phyloP scores from a whole-genome alignment of 2,888 invertebrate genomes.

The Chloroclysta siterata region DNA sequence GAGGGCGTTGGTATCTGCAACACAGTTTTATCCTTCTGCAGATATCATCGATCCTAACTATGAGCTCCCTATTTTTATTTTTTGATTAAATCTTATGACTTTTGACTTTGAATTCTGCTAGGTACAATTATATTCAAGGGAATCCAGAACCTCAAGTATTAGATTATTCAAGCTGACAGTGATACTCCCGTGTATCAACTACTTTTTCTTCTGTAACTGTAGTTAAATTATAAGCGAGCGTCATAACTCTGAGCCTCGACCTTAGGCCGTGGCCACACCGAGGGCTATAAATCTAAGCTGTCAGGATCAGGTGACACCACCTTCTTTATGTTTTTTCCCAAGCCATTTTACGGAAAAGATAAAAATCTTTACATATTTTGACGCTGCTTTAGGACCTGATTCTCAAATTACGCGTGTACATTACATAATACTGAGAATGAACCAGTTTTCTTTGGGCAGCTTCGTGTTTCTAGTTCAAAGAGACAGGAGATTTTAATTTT shows the following conservation, averaged over 20 bases:
- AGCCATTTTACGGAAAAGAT: conserved; percentile 85
- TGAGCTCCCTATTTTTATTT: too few species aligned
- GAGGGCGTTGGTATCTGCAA: too few species aligned
- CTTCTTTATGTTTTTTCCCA: conserved; percentile 86
- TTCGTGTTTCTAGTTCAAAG: conserved; percentile 13
- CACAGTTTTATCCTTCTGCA: too few species aligned
- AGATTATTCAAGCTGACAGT: background rate
- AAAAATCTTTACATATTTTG: conserved; percentile 86
- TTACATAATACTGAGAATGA: conserved; percentile 79
- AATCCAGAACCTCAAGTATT: too few species aligned
- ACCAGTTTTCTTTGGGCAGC: conserved; percentile 53
- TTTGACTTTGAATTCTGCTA: too few species aligned
- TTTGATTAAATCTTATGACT: too few species aligned
- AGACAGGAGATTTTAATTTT: conserved; percentile 19
- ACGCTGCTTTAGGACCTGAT: conserved; percentile 80
- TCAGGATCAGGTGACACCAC: conserved; percentile 85
- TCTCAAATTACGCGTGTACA: conserved; percentile 83
- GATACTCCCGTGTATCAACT: background rate
- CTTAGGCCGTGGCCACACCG: conserved; percentile 83
- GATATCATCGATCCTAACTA: too few species aligned
- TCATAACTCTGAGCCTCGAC: conserved; percentile 77
- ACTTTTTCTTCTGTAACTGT: conserved; percentile 30
- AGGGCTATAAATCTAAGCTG: conserved; percentile 76
- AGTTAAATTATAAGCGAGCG: conserved; percentile 77
- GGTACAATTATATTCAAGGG: too few species aligned